phyloP scores from a whole-genome alignment of 2,888 invertebrate species.

The Amphimallon solstitiale region DNA sequence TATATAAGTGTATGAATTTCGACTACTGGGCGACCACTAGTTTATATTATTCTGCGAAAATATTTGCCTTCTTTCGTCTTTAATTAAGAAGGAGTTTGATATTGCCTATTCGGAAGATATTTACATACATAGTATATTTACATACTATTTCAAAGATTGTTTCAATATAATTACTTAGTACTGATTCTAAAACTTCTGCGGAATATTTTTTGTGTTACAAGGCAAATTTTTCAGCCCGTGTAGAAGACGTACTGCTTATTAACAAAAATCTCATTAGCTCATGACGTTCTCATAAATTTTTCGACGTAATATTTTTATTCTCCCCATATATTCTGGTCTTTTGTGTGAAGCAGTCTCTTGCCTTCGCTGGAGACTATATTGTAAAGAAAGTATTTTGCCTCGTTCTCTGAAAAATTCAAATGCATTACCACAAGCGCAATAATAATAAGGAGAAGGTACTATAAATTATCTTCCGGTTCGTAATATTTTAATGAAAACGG shows the following conservation, averaged over 20 bases:
- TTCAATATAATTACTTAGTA: too few species aligned
- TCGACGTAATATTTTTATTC: conserved; percentile 10
- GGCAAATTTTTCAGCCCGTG: too few species aligned
- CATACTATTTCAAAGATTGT: too few species aligned
- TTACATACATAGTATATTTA: too few species aligned
- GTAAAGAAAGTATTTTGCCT: conserved; percentile 20
- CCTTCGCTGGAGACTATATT: background rate
- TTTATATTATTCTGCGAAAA: too few species aligned
- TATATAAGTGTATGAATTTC: too few species aligned
- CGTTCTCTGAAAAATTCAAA: conserved; percentile 29
- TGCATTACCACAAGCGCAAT: conserved; percentile 14
- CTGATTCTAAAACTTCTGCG: too few species aligned
- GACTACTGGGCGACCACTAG: too few species aligned
- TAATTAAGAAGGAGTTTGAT: too few species aligned
- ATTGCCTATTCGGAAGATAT: too few species aligned
- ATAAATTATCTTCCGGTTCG: conserved; percentile 21
- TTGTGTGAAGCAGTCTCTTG: background rate
- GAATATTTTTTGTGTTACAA: too few species aligned
- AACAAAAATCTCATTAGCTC: background rate
- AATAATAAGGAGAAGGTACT: conserved; percentile 24
- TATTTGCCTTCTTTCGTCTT: too few species aligned
- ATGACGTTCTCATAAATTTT: conserved; percentile 10
- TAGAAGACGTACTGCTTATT: background rate
- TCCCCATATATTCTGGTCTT: conserved; percentile 11
- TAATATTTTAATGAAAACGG: conserved; percentile 25